These are phyloP conservation scores for Delia radicum DNA, from an alignment of 1,140 invertebrate species.

Conservation along the genomic window DNA sequence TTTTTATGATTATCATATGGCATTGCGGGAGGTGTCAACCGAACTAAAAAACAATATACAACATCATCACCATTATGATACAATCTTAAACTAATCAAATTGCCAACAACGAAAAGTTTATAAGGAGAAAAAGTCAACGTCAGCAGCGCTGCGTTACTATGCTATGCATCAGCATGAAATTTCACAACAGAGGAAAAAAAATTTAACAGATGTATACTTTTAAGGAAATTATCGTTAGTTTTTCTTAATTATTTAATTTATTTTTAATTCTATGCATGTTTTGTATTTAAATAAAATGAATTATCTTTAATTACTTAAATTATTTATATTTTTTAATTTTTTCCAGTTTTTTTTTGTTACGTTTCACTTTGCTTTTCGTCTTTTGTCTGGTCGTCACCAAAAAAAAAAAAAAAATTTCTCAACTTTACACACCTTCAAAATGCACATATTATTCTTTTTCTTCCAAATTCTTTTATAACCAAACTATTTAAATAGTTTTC, in stretches of 20 bases:
- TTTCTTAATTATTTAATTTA: neutral
- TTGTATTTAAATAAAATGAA: neutral
- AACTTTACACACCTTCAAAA: slow-evolving; percentile 30
- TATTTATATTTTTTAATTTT: slow-evolving; percentile 12
- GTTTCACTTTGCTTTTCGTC: slow-evolving; percentile 25
- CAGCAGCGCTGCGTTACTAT: slow-evolving; percentile 14
- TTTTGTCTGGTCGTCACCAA: slow-evolving; percentile 15
- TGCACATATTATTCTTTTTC: slow-evolving; percentile 33
- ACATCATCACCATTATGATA: slow-evolving; percentile 13
- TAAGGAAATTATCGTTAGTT: neutral
- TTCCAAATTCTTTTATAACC: slow-evolving; percentile 24
- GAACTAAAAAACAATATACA: neutral
- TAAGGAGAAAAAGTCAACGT: neutral
- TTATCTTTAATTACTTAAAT: slow-evolving; percentile 1
- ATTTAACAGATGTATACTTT: slow-evolving; percentile 1
- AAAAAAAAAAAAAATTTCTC: slow-evolving; percentile 13
- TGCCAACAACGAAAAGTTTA: slow-evolving; percentile 3
- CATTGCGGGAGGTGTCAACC: neutral
- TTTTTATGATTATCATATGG: neutral
- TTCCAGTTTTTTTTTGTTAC: slow-evolving; percentile 22
- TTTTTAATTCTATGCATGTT: neutral
- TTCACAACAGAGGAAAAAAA: neutral
- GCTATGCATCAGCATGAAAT: slow-evolving; percentile 1
- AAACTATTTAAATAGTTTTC: neutral
- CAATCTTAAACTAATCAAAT: neutral